phyloP scores from a whole-genome alignment of 2,113 vertebrate genomes.

The Galemys pyrenaicus region DNA sequence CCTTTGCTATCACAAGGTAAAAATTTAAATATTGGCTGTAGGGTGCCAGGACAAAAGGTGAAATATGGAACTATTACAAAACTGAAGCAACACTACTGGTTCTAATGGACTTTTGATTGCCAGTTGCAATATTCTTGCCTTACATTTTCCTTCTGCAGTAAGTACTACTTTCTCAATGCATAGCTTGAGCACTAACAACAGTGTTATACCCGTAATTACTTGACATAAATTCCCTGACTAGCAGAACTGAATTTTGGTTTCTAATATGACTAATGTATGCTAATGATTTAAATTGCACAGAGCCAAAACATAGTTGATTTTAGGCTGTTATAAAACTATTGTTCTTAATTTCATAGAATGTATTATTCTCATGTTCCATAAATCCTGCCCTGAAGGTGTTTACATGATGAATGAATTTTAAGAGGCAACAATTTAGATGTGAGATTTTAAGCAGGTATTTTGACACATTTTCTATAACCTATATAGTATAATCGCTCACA shows the following conservation, averaged over 20 bases:
- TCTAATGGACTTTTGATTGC: conserved; percentile 64
- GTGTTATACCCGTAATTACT: conserved; percentile 59
- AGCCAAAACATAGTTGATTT: conserved; percentile 46
- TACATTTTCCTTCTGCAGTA: conserved; percentile 40
- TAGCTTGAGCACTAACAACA: conserved; percentile 33
- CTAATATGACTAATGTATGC: conserved; percentile 39
- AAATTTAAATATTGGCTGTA: conserved; percentile 39
- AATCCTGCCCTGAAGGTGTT: not conserved
- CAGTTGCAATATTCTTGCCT: conserved; percentile 20
- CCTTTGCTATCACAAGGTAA: not conserved
- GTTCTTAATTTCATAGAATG: conserved; percentile 56
- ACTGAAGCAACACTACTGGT: not conserved
- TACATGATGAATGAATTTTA: conserved; percentile 8
- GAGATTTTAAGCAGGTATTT: conserved; percentile 25
- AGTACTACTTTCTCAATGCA: not conserved
- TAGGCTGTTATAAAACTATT: conserved; percentile 25
- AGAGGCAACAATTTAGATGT: conserved; percentile 35
- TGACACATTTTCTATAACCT: not conserved
- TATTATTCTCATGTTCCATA: conserved; percentile 26
- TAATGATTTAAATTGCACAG: conserved; percentile 69
- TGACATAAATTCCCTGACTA: conserved; percentile 41
- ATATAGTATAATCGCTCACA: not conserved
- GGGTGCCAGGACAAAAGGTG: not conserved
- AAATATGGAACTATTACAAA: conserved; percentile 49
- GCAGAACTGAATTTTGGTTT: conserved; percentile 57